A percentile compares a stretch with the other conserved stretches of the same genome.
These are phyloP conservation scores for Helicoverpa zea DNA, from an alignment of 1,140 invertebrate species.

Conservation along the genomic window DNA sequence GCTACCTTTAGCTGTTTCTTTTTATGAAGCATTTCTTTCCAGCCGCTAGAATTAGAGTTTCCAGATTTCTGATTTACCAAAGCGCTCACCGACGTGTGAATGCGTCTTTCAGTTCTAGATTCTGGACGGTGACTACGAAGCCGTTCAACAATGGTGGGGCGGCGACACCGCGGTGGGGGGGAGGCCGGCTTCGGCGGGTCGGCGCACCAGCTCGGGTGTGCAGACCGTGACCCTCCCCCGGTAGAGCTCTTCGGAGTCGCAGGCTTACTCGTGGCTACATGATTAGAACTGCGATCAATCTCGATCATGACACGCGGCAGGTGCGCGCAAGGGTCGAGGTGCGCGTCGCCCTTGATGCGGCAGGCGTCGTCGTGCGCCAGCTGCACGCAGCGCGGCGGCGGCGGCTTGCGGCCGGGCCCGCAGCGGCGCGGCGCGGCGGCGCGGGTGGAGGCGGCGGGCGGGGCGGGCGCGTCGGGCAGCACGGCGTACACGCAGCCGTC, in stretches of 20 bases:
- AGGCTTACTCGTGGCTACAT: too few relatives aligned
- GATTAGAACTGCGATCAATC: constrained; percentile 55
- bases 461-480: constrained; percentile 19
- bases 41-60: not conserved
- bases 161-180: not conserved
- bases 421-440: constrained; percentile 18
- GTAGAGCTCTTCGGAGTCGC: not conserved
- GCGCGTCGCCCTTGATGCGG: not conserved
- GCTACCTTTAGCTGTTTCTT: constrained; percentile 13
- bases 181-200: too few relatives aligned
- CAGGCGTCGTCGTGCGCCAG: not conserved
- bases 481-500: constrained; percentile 6
- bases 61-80: not conserved
- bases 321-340: constrained; percentile 64
- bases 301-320: constrained; percentile 58
- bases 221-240: not conserved
- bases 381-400: constrained; percentile 41
- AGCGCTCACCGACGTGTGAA: not conserved
- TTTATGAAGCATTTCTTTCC: not conserved
- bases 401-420: constrained; percentile 49
- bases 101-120: not conserved
- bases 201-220: not conserved
- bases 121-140: not conserved
- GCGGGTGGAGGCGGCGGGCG: not conserved
- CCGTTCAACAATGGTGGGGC: not conserved